Conservation (phyloP, 1,140 invertebrate genomes). For the Neelides sp. region DNA sequence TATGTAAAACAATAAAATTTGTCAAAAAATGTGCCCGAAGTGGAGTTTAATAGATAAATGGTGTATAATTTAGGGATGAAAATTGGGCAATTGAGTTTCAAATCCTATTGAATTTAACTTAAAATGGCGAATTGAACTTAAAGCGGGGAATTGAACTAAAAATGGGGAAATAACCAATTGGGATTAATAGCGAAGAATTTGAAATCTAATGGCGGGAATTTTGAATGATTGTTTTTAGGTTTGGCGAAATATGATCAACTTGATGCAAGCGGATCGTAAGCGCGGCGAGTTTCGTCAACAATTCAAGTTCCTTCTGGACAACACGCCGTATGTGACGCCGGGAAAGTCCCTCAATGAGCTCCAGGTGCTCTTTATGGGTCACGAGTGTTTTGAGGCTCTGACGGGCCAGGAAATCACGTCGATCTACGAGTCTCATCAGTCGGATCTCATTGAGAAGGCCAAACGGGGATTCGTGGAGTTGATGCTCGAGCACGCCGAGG, state of each 20-base stretch:
- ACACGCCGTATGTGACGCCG: conserved; percentile 71
- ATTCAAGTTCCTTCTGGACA: conserved; percentile 84
- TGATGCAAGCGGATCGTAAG: conserved; percentile 32
- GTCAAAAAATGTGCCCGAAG: too few species aligned
- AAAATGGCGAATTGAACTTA: too few species aligned
- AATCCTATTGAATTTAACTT: too few species aligned
- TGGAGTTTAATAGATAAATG: too few species aligned
- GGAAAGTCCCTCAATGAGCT: conserved; percentile 86
- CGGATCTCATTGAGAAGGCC: conserved; percentile 77
- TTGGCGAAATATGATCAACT: conserved; percentile 28
- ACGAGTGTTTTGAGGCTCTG: conserved; percentile 80
- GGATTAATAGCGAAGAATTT: too few species aligned
- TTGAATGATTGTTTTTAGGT: conserved; percentile 9
- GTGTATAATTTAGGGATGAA: too few species aligned
- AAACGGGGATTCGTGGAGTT: conserved; percentile 61
- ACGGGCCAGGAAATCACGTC: conserved; percentile 78
- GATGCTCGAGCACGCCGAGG: conserved; percentile 79
- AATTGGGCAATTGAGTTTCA: too few species aligned
- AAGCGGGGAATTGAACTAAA: too few species aligned
- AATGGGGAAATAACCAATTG: too few species aligned
- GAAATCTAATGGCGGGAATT: too few species aligned
- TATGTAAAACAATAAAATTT: too few species aligned
- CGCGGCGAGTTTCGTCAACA: conserved; percentile 47
- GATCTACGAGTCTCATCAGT: conserved; percentile 90
- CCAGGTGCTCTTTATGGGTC: conserved; percentile 81